Percentiles rank a stretch among this genome's conserved stretches.
phyloP scores from a whole-genome alignment of 2,888 invertebrate genomes.

The Lepidocyrtinus sp. region DNA sequence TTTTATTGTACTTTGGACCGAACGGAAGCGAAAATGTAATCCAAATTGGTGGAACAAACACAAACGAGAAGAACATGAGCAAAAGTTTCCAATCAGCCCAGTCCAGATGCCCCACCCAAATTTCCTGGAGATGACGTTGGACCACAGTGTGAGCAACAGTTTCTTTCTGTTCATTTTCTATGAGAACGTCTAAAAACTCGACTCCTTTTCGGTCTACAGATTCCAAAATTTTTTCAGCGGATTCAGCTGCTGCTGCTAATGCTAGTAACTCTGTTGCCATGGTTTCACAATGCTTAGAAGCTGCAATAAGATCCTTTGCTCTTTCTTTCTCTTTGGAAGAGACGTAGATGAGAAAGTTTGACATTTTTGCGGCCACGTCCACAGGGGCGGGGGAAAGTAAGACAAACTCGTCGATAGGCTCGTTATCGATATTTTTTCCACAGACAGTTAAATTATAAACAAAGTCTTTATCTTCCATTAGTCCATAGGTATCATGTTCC shows the following conservation, averaged over 20 bases:
- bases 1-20: slow-evolving; percentile 96
- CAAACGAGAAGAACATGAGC: slow-evolving; percentile 91
- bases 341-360: slow-evolving; percentile 89
- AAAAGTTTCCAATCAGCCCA: slow-evolving; percentile 98
- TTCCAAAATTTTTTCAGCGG: slow-evolving; percentile 93
- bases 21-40: slow-evolving; percentile 94
- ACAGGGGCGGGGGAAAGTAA: slow-evolving; percentile 99
- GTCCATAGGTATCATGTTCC: slow-evolving; percentile 96
- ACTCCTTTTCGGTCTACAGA: slow-evolving; percentile 95
- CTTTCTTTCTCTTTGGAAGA: slow-evolving; percentile 98
- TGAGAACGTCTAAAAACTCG: slow-evolving; percentile 95
- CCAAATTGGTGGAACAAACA: slow-evolving; percentile 97
- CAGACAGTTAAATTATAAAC: slow-evolving; percentile 99
- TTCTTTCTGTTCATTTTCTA: slow-evolving; percentile 99
- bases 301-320: slow-evolving; percentile 95
- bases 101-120: slow-evolving; percentile 95
- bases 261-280: slow-evolving; percentile 98
- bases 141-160: slow-evolving; percentile 96
- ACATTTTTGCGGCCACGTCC: slow-evolving; percentile 97
- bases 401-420: slow-evolving; percentile 97
- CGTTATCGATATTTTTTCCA: slow-evolving; percentile 95
- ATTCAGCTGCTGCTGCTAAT: slow-evolving; percentile 93
- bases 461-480: slow-evolving; percentile 98
- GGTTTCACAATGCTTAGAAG: slow-evolving; percentile 95
- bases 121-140: slow-evolving; percentile 95